These are phyloP conservation scores for Ictalurus furcatus DNA, from an alignment of 2,113 vertebrate species.

Conservation along the genomic window DNA sequence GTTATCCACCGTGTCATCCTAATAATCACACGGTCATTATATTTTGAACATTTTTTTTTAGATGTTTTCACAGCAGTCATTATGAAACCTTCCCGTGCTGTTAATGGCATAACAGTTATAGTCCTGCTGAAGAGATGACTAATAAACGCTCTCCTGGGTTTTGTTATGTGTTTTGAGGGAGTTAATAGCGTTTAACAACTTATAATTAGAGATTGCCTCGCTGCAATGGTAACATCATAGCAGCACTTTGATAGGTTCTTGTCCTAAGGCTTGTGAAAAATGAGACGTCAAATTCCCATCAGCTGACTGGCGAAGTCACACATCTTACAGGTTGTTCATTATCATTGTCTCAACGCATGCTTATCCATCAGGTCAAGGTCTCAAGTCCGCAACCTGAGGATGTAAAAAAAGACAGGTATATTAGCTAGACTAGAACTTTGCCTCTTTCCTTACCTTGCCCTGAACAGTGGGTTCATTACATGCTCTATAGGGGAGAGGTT, in stretches of 20 bases:
- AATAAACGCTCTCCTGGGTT: constrained; percentile 34
- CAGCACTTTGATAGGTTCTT: neutral
- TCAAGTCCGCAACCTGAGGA: constrained; percentile 62
- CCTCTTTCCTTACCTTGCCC: constrained; percentile 64
- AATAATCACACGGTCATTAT: constrained; percentile 27
- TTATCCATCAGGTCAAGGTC: constrained; percentile 36
- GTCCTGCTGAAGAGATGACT: constrained; percentile 34
- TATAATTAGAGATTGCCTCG: constrained; percentile 15
- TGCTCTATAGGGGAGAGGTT: constrained; percentile 68
- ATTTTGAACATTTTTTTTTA: constrained; percentile 1
- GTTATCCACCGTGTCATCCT: constrained; percentile 38
- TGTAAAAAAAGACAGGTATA: constrained; percentile 68
- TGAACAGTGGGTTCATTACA: constrained; percentile 73
- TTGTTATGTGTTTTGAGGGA: neutral
- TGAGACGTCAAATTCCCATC: neutral
- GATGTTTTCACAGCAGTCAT: constrained; percentile 27
- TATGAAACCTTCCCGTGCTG: neutral
- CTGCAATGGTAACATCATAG: neutral
- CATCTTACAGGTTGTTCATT: constrained; percentile 27
- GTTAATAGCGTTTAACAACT: constrained; percentile 9
- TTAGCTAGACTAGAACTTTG: constrained; percentile 60
- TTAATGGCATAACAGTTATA: neutral
- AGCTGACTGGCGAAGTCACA: constrained; percentile 31
- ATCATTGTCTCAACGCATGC: neutral
- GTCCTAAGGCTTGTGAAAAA: neutral